Conservation (phyloP, 1,140 invertebrate species). For the Orius insidiosus region DNA sequence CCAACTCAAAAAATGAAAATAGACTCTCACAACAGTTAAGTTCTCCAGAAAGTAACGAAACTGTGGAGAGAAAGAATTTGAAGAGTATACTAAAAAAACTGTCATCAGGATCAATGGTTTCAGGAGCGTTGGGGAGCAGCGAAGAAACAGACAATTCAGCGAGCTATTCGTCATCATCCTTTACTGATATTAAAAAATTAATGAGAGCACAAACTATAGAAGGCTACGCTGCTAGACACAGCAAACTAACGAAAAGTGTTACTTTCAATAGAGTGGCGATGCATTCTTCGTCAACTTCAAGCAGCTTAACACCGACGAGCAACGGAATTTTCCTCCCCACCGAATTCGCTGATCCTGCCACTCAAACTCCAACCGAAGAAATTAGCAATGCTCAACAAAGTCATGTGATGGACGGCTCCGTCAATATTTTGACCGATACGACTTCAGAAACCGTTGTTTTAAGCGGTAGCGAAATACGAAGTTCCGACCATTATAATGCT, state of each 20-base stretch:
- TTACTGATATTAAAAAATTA: slow-evolving; percentile 27
- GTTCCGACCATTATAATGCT: neutral
- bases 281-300: slow-evolving; percentile 45
- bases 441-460: neutral
- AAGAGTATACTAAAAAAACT: slow-evolving; percentile 74
- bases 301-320: slow-evolving; percentile 1
- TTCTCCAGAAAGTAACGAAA: slow-evolving; percentile 64
- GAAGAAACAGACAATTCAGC: slow-evolving; percentile 16
- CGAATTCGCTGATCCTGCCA: neutral
- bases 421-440: neutral
- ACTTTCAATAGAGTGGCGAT: slow-evolving; percentile 71
- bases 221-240: slow-evolving; percentile 70
- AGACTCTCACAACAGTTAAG: slow-evolving; percentile 14
- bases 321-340: neutral
- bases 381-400: neutral
- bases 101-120: slow-evolving; percentile 26
- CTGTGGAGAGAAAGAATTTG: slow-evolving; percentile 55
- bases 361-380: neutral
- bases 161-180: slow-evolving; percentile 27
- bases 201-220: slow-evolving; percentile 65
- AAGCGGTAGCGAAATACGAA: neutral
- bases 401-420: neutral
- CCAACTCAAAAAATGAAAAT: neutral
- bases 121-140: slow-evolving; percentile 28
- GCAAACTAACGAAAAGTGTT: slow-evolving; percentile 72